phyloP scores from a whole-genome alignment of 2,113 vertebrate species.

The Aspiorhynchus laticeps region DNA sequence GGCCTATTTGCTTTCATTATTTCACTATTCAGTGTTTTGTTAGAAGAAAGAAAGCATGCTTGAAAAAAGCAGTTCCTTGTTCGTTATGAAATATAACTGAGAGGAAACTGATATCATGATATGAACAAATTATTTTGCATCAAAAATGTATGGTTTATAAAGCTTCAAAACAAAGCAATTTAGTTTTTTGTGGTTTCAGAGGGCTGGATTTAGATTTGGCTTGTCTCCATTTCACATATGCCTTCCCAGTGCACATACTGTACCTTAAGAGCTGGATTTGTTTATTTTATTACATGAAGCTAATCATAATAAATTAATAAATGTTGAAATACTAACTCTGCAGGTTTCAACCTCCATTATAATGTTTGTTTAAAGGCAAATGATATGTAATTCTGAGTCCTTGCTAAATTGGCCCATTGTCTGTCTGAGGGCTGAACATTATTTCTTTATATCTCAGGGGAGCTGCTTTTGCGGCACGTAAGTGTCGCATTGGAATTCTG shows the following conservation, averaged over 20 bases:
- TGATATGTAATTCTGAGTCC: conserved; percentile 6
- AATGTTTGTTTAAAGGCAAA: conserved; percentile 30
- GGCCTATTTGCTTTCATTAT: conserved; percentile 53
- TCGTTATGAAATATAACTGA: neutral
- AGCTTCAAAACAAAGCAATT: neutral
- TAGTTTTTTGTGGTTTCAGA: neutral
- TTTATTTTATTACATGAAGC: neutral
- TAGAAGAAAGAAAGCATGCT: neutral
- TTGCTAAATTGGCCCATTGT: conserved; percentile 23
- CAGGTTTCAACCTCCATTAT: conserved; percentile 12
- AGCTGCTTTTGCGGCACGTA: conserved; percentile 41
- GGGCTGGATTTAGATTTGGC: neutral
- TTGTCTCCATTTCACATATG: neutral
- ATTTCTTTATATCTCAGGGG: conserved; percentile 39
- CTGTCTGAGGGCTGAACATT: conserved; percentile 34
- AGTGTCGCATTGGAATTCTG: conserved; percentile 56
- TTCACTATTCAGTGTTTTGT: conserved; percentile 32
- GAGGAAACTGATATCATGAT: conserved; percentile 19
- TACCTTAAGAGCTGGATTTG: neutral
- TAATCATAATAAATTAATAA: neutral
- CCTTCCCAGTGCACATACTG: neutral
- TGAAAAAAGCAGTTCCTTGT: neutral
- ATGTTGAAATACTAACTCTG: neutral
- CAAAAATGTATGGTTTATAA: neutral
- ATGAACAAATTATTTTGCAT: neutral